phyloP scores from a whole-genome alignment of 2,113 vertebrate species.

The Nyctereutes procyonoides region DNA sequence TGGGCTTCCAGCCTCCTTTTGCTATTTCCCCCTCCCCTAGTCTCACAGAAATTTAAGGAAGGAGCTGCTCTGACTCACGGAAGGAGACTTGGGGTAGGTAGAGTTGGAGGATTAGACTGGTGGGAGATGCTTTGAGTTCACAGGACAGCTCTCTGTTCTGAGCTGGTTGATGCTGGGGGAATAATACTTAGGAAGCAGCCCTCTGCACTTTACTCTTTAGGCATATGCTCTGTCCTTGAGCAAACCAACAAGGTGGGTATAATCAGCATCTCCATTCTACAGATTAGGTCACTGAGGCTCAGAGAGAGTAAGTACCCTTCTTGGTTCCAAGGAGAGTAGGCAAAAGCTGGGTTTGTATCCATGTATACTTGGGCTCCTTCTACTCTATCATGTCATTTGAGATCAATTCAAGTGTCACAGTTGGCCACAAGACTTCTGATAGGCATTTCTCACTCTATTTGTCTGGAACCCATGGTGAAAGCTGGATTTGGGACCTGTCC shows the following conservation, averaged over 20 bases:
- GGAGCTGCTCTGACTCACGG: not conserved
- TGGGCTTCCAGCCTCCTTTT: conserved; percentile 27
- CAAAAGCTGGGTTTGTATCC: not conserved
- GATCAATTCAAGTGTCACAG: not conserved
- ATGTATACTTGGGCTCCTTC: not conserved
- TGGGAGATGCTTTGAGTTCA: not conserved
- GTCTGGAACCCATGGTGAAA: not conserved
- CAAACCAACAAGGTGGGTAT: not conserved
- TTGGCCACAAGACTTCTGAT: not conserved
- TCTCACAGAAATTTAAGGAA: not conserved
- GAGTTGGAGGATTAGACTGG: not conserved
- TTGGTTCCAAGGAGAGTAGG: not conserved
- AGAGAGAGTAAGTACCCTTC: not conserved
- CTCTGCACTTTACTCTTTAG: not conserved
- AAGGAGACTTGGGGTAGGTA: not conserved
- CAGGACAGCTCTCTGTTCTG: not conserved
- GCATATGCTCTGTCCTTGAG: not conserved
- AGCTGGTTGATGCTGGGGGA: not conserved
- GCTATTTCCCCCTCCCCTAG: not conserved
- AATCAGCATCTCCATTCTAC: not conserved
- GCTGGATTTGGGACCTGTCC: not conserved
- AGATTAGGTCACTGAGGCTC: not conserved
- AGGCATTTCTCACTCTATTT: not conserved
- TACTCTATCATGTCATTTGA: not conserved
- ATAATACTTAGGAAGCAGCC: not conserved